Evolutionary conservation across 2,113 vertebrate species (phyloP).

Genomic region (Nematolebias whitei): DNA sequence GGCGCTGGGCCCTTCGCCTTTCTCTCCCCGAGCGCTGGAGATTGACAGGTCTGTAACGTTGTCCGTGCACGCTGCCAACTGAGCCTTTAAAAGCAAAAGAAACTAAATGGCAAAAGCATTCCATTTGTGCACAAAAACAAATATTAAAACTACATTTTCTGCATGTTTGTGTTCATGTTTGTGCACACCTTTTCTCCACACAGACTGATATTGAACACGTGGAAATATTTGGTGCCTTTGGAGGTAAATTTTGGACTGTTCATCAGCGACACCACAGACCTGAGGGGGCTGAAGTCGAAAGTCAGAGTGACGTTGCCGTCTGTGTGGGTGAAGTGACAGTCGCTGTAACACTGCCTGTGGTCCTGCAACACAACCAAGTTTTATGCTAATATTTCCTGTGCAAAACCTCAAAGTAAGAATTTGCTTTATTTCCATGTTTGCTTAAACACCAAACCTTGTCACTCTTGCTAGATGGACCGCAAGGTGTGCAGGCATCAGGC

Average conservation of each 20-base stretch:
- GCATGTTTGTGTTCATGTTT: background rate
- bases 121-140: background rate
- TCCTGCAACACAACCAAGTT: constrained; percentile 78
- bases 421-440: background rate
- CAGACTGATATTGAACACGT: constrained; percentile 95
- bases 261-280: constrained; percentile 85
- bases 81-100: constrained; percentile 74
- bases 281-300: constrained; percentile 88
- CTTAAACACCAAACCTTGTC: constrained; percentile 76
- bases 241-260: constrained; percentile 96
- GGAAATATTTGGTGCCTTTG: constrained; percentile 96
- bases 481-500: constrained; percentile 85
- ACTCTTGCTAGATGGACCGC: constrained; percentile 90
- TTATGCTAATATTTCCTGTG: too few species aligned
- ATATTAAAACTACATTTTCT: background rate
- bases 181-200: constrained; percentile 89
- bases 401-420: constrained; percentile 55
- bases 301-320: constrained; percentile 85
- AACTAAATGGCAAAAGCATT: background rate
- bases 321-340: constrained; percentile 86
- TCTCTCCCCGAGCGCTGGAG: constrained; percentile 84
- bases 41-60: constrained; percentile 92
- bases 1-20: constrained; percentile 83
- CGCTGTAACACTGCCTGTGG: constrained; percentile 90
- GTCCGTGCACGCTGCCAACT: constrained; percentile 88